phyloP scores from a whole-genome alignment of 2,888 invertebrate genomes.

The Helicoverpa assulta region DNA sequence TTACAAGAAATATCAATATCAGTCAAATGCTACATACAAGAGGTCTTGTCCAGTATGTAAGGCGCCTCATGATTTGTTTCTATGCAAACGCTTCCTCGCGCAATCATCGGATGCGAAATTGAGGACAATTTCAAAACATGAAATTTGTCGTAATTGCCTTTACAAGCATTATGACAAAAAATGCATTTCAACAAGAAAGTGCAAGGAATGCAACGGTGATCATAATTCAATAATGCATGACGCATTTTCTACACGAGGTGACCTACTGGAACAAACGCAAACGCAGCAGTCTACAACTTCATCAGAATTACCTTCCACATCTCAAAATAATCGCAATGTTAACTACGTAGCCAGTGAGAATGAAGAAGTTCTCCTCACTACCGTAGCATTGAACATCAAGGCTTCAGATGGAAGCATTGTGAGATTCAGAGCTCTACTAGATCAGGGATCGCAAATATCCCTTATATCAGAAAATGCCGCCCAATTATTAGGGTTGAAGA shows the following conservation, averaged over 20 bases:
- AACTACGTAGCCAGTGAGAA: too few relatives aligned
- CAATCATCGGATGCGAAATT: neutral
- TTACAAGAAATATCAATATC: conserved; percentile 12
- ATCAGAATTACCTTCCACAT: too few relatives aligned
- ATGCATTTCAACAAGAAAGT: too few relatives aligned
- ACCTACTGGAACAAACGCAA: too few relatives aligned
- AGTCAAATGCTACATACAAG: conserved; percentile 1
- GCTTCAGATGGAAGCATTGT: neutral
- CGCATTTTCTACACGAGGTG: too few relatives aligned
- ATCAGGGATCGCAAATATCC: conserved; percentile 2
- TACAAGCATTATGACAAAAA: conserved; percentile 10
- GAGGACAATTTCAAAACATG: conserved; percentile 7
- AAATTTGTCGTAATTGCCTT: conserved; percentile 15
- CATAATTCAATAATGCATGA: too few relatives aligned
- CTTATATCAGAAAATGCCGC: conserved; percentile 12
- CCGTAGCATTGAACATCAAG: neutral
- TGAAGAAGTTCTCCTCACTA: conserved; percentile 1
- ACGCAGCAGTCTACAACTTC: too few relatives aligned
- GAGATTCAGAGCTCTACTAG: neutral
- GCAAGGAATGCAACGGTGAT: too few relatives aligned
- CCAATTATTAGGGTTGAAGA: neutral
- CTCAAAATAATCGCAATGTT: too few relatives aligned
- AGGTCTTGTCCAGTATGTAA: too few relatives aligned
- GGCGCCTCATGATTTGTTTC: too few relatives aligned
- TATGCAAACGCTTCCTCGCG: too few relatives aligned